phyloP scores from a whole-genome alignment of 2,113 vertebrate species.

The Sebastes schlegelii region DNA sequence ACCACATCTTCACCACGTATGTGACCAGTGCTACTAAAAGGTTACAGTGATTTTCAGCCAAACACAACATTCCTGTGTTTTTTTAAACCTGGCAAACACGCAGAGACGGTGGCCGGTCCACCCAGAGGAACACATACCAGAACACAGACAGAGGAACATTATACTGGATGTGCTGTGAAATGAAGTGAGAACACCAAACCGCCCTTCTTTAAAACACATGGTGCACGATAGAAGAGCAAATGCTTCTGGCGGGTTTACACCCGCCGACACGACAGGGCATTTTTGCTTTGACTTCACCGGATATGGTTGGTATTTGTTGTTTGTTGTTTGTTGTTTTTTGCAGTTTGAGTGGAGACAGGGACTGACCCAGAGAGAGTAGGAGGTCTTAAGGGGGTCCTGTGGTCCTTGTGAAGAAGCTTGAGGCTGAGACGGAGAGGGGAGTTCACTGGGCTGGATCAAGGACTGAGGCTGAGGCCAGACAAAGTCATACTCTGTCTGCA shows the following conservation, averaged over 20 bases:
- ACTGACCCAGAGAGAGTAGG: slow-evolving; percentile 90
- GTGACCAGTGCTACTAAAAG: slow-evolving; percentile 4
- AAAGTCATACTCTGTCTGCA: slow-evolving; percentile 85
- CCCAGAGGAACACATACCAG: slow-evolving; percentile 18
- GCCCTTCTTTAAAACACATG: slow-evolving; percentile 39
- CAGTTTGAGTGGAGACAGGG: neutral
- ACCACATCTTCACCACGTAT: neutral
- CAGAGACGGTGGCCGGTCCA: neutral
- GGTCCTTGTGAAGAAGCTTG: slow-evolving; percentile 77
- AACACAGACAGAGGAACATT: slow-evolving; percentile 26
- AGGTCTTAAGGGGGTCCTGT: slow-evolving; percentile 68
- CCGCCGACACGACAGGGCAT: neutral
- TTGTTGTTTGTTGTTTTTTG: neutral
- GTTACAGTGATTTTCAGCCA: slow-evolving; percentile 19
- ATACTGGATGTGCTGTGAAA: neutral
- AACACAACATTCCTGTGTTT: slow-evolving; percentile 47
- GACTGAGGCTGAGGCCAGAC: slow-evolving; percentile 87
- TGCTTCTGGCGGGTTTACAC: slow-evolving; percentile 14
- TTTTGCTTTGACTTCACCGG: neutral
- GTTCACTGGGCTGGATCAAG: slow-evolving; percentile 73
- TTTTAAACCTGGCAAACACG: slow-evolving; percentile 37
- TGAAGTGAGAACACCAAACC: slow-evolving; percentile 20
- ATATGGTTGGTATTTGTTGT: neutral
- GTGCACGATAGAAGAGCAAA: slow-evolving; percentile 14
- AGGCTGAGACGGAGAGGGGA: slow-evolving; percentile 76